Percentiles rank a stretch among this genome's conserved stretches.
These are phyloP conservation scores for Phthorimaea operculella DNA, from an alignment of 1,140 invertebrate genomes.

Conservation along the genomic window DNA sequence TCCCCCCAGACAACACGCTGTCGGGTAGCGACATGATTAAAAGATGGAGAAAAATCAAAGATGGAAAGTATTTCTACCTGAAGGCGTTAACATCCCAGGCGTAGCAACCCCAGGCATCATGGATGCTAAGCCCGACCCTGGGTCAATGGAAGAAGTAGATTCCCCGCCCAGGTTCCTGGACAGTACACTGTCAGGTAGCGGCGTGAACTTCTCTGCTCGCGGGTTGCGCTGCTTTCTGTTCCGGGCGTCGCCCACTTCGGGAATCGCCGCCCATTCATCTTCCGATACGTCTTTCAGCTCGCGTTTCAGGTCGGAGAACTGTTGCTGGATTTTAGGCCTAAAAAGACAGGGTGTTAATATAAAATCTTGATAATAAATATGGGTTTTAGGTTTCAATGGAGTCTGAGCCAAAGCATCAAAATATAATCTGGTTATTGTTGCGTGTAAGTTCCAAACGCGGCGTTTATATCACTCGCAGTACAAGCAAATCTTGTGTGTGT, in stretches of 20 bases:
- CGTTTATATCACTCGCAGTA: too few relatives aligned
- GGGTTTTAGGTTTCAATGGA: too few relatives aligned
- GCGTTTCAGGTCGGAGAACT: conserved; percentile 98
- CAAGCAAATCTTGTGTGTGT: too few relatives aligned
- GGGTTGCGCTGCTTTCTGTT: conserved; percentile 97
- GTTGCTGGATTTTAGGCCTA: conserved; percentile 98
- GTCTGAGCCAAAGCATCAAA: too few relatives aligned
- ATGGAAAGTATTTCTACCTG: conserved; percentile 38
- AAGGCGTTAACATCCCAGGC: conserved; percentile 81
- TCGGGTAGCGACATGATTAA: too few relatives aligned
- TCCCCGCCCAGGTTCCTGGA: conserved; percentile 90
- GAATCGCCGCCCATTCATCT: conserved; percentile 96
- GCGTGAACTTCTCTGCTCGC: conserved; percentile 95
- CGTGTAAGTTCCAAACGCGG: too few relatives aligned
- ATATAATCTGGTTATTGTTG: too few relatives aligned
- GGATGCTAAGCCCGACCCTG: conserved; percentile 83
- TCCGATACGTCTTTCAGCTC: conserved; percentile 88
- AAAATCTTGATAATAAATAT: too few relatives aligned
- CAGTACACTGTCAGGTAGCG: conserved; percentile 96
- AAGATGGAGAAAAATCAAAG: not conserved
- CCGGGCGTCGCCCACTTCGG: conserved; percentile 98
- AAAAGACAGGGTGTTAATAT: too few relatives aligned
- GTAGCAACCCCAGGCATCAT: conserved; percentile 84
- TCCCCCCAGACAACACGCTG: too few relatives aligned
- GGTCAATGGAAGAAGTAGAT: conserved; percentile 83